phyloP scores from a whole-genome alignment of 2,113 vertebrate species.

The Rhodinocichla rosea region DNA sequence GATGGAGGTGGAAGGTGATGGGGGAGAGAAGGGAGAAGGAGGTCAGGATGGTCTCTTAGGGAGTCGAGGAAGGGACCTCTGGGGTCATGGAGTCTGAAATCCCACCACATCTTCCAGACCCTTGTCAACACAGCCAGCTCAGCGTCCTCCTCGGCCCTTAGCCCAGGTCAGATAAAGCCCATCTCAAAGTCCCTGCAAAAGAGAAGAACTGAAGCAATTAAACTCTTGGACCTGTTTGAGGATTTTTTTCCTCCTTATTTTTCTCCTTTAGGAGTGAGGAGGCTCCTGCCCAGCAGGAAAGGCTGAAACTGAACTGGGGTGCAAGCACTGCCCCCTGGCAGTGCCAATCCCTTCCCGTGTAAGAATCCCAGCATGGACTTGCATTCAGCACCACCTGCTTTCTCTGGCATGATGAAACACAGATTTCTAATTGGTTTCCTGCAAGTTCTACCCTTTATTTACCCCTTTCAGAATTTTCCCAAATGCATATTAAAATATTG shows the following conservation, averaged over 20 bases:
- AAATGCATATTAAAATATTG: neutral
- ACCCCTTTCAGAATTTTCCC: neutral
- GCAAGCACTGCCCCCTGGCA: neutral
- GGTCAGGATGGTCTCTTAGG: neutral
- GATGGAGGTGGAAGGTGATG: neutral
- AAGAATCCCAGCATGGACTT: neutral
- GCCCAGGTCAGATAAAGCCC: neutral
- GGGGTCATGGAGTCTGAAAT: neutral
- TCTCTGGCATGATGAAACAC: neutral
- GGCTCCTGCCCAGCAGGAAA: neutral
- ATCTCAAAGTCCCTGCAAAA: neutral
- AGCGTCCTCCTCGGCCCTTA: accelerated
- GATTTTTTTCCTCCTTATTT: neutral
- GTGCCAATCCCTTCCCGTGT: accelerated
- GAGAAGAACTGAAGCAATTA: neutral
- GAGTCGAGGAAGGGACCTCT: neutral
- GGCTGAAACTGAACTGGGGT: neutral
- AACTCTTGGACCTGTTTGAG: neutral
- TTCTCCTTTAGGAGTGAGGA: neutral
- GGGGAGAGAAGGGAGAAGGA: neutral
- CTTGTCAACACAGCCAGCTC: neutral
- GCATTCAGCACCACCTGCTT: neutral
- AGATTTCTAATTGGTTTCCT: neutral
- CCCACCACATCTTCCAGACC: neutral
- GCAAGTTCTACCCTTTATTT: neutral